Base-by-base conservation (phyloP, 2,797 vertebrate species). In the Ispidina picta region DNA sequence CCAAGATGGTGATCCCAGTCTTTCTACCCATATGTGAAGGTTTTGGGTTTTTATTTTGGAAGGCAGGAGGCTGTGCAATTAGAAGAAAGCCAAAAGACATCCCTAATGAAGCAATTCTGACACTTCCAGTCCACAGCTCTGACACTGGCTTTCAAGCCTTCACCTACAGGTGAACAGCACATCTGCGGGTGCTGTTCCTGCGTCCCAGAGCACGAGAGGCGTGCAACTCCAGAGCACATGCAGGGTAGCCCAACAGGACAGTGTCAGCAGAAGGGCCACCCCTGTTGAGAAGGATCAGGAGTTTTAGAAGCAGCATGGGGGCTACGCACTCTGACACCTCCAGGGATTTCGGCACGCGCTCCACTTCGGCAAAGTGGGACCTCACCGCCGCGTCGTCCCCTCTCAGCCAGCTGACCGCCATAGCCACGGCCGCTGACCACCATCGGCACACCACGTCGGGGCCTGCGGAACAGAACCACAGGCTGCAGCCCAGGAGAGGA, bases 361-460 rank as follows among this genome's bases (percentile, higher is more conserved):
- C 99, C 6, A 98, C 98, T 92, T 99, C 98, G 1, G 97, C 92
- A 77, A 99, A 97, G 77, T 98, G 98, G 15, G 97, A 97, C 86
- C 97, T 98, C 93, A 98, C 98, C 4, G 97, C 95, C 0, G 93
- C 90, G 4, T 99, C 99, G 1, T 99, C 99, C 15, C 99, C 99
- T 95, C 98, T 98, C 86, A 99, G 98, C 99, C 99, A 99, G 84
- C 98, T 92, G 44, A 99, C 97, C 2, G 98, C 98, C 51, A 99
- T 98, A 25, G 98, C 98, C 80, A 99, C 97, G 0, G 99, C 98
- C 44, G 98, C 96, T 8, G 98, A 98, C 99, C 99, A 99, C 99
- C 99, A 99, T 3, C 98, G 98, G 94, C 99, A 99, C 96, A 99
- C 98, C 37, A 98, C 80, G 19, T 99, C 99, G 1, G 98, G 98